phyloP scores from a whole-genome alignment of 2,888 invertebrate species.

The Phasia obesa region DNA sequence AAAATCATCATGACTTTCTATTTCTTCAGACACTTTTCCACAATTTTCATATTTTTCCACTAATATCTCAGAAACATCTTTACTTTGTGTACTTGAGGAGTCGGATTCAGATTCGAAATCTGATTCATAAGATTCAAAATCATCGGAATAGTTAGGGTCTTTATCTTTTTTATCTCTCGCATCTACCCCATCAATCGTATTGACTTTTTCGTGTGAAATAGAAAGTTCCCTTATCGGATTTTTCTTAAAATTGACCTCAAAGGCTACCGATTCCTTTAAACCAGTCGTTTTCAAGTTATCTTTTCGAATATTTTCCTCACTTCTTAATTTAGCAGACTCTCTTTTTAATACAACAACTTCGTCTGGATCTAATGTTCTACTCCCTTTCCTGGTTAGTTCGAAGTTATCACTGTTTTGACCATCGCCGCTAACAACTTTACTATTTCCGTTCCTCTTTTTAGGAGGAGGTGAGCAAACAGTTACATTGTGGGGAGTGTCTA shows the following conservation, averaged over 20 bases:
- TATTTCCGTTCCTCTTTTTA: slow-evolving; percentile 72
- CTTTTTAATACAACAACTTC: slow-evolving; percentile 78
- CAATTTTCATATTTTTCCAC: slow-evolving; percentile 27
- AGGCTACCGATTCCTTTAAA: slow-evolving; percentile 78
- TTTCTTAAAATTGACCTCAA: slow-evolving; percentile 79
- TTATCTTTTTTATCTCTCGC: slow-evolving; percentile 15
- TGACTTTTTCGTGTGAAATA: slow-evolving; percentile 9
- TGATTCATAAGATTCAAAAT: slow-evolving; percentile 85
- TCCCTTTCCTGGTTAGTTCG: slow-evolving; percentile 66
- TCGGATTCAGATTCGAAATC: slow-evolving; percentile 83
- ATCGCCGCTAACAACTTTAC: slow-evolving; percentile 15
- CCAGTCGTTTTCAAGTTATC: background rate
- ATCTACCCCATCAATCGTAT: background rate
- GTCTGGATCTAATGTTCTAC: slow-evolving; percentile 78
- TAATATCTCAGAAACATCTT: slow-evolving; percentile 22
- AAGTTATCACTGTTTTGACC: slow-evolving; percentile 10
- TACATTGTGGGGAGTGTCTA: slow-evolving; percentile 81
- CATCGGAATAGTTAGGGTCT: slow-evolving; percentile 83
- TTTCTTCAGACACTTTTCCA: slow-evolving; percentile 25
- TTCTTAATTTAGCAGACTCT: slow-evolving; percentile 74
- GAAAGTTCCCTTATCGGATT: slow-evolving; percentile 67
- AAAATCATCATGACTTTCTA: background rate
- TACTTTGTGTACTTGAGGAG: slow-evolving; percentile 43
- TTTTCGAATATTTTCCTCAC: slow-evolving; percentile 69
- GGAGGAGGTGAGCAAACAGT: slow-evolving; percentile 81